A percentile compares a stretch with the other conserved stretches of the same genome.
Evolutionary conservation across 2,888 invertebrate genomes (phyloP).

Genomic region (Eupithecia subumbrata): DNA sequence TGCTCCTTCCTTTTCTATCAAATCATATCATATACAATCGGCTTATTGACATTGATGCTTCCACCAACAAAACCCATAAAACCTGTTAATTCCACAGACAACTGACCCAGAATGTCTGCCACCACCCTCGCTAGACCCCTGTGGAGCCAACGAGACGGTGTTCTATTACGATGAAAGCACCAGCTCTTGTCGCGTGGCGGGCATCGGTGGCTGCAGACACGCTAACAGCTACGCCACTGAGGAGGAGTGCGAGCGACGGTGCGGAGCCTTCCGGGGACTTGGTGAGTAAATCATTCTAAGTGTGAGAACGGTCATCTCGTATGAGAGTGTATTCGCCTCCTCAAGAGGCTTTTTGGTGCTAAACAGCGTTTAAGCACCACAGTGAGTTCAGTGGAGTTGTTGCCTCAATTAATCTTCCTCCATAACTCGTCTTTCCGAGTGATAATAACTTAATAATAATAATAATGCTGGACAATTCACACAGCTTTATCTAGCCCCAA

Average conservation of each 20-base stretch:
- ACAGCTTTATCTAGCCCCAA: too few species aligned
- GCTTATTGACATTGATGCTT: not conserved
- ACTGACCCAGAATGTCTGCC: conserved; percentile 80
- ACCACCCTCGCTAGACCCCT: conserved; percentile 87
- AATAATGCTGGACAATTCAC: too few species aligned
- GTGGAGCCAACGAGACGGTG: conserved; percentile 85
- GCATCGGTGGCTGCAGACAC: conserved; percentile 85
- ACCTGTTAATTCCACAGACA: conserved; percentile 4
- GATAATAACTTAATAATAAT: too few species aligned
- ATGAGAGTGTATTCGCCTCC: not conserved
- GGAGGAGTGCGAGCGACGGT: conserved; percentile 90
- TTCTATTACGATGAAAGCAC: conserved; percentile 89
- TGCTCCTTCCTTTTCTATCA: not conserved
- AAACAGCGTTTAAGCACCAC: not conserved
- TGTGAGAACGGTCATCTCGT: conserved; percentile 27
- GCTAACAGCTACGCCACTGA: conserved; percentile 89
- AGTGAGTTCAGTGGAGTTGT: too few species aligned
- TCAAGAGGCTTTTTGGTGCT: too few species aligned
- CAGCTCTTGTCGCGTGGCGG: conserved; percentile 83
- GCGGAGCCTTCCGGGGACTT: conserved; percentile 88
- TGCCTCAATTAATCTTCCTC: too few species aligned
- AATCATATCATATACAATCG: not conserved
- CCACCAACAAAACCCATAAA: not conserved
- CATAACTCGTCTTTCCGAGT: not conserved
- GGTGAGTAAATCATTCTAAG: too few species aligned